Percentiles rank a stretch among this genome's conserved stretches.
Conservation (phyloP, 64 coral and sea anemone species). For the Exaiptasia diaphana region DNA sequence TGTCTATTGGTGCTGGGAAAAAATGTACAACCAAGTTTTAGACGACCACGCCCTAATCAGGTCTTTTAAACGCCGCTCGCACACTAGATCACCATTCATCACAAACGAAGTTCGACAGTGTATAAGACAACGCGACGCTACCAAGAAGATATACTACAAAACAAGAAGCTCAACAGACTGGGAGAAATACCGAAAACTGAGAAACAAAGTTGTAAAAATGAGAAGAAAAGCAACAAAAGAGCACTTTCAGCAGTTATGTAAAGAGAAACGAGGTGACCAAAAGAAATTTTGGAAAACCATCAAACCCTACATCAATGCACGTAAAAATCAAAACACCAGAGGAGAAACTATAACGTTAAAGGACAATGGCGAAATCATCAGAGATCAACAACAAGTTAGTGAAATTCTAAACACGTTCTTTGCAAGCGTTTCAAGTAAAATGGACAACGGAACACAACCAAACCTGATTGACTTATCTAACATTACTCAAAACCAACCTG, state of each 20-base stretch:
- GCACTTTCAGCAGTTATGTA: constrained; percentile 1
- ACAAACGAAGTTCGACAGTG: constrained; percentile 1
- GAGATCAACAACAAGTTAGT: neutral
- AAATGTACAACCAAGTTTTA: constrained; percentile 21
- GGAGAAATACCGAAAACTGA: neutral
- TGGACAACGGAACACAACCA: neutral
- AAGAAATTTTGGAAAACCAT: constrained; percentile 40
- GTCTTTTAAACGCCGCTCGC: neutral
- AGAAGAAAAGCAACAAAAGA: constrained; percentile 6
- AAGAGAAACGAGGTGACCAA: constrained; percentile 8
- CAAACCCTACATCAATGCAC: constrained; percentile 32
- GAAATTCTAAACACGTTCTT: neutral
- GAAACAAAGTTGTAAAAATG: constrained; percentile 14
- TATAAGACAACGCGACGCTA: constrained; percentile 35
- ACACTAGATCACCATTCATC: constrained; percentile 6
- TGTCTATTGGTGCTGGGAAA: constrained; percentile 39
- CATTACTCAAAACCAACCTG: neutral
- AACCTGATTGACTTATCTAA: neutral
- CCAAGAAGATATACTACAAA: constrained; percentile 41
- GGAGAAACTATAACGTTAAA: neutral
- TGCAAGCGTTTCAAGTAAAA: neutral
- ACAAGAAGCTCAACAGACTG: constrained; percentile 14
- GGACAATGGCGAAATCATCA: neutral
- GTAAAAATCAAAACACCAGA: constrained; percentile 16
- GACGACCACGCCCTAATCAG: constrained; percentile 36